Percentiles rank a stretch among this genome's conserved stretches.
Evolutionary conservation across 2,113 vertebrate species (phyloP).

Genomic region (Heterocephalus glaber): DNA sequence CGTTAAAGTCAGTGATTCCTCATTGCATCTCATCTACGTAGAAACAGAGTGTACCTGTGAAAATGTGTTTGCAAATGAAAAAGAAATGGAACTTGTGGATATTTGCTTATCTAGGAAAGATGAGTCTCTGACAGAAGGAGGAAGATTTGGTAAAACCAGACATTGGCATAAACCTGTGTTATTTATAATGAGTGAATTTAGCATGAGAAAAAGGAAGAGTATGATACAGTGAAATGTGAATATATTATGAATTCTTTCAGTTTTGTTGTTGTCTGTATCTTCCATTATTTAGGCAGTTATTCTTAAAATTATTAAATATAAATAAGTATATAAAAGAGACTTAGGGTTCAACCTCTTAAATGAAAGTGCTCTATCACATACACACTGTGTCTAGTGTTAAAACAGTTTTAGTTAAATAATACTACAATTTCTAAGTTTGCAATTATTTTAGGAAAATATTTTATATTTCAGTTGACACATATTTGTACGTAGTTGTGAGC

Average conservation of each 20-base stretch:
- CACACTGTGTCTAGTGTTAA: neutral
- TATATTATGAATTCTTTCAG: neutral
- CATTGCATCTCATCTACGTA: neutral
- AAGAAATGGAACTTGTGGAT: neutral
- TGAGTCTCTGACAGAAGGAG: neutral
- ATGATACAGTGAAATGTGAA: neutral
- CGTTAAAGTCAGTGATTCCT: neutral
- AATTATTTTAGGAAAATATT: neutral
- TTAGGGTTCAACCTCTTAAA: neutral
- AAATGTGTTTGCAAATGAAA: neutral
- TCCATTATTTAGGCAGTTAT: neutral
- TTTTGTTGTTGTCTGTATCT: conserved; percentile 9
- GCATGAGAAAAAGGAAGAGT: neutral
- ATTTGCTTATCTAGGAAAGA: neutral
- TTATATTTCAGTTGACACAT: neutral
- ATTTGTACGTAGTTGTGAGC: neutral
- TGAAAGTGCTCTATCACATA: neutral
- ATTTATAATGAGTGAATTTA: neutral
- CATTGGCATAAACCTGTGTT: accelerated
- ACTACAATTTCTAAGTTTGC: neutral
- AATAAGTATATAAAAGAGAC: neutral
- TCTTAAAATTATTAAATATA: neutral
- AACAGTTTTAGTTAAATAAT: neutral
- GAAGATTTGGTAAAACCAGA: neutral
- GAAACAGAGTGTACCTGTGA: neutral